Base-by-base conservation (phyloP, 2,113 vertebrate species). In the Cololabis saira region DNA sequence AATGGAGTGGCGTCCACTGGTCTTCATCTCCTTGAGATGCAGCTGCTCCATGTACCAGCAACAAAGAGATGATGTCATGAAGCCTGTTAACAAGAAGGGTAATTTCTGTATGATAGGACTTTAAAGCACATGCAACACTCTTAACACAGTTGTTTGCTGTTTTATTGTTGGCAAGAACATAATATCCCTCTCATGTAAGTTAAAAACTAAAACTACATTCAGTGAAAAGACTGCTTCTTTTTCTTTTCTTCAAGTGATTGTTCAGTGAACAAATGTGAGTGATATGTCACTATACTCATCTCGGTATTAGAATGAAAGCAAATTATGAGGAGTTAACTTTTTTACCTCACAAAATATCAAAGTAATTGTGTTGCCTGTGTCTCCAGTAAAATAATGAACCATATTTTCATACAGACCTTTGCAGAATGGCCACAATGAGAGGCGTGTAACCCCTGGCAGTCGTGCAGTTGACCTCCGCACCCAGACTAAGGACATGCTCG, bases 1-100 rank as follows among this genome's bases (percentile, higher is more conserved):
- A 98, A 85, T 96, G 94, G 13, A 96, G 86, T 0, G 92, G 83
- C 0, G 89, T 88, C 95, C 95, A 97, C 2, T 73, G 70, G 1
- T 96, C 96, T 3, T 93, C 87, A 2, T 96, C 95, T 0, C 69
- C 76, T 12, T 87, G 72, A 48, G 84, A 87, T 27, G 87, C 48
- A 11, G 84, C 64, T 0, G 94, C 93, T 0, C 89, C 89, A 0
- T 81, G 87, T 12, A 91, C 74, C 77, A 94, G 77, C 54, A 98
- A 86, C 16, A 92, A 17, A 0, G 78, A 41, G 37, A 92, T 88
- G 70, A 95, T 83, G 13, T 95, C 93, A 0, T 92, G 81, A 3
- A 87, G 83, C 45, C 91, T 93, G 74, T 4, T 19, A 47, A 57
- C 67, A 53, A 55, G 2, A 74, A 14, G 30, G 10, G 60, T 42